These are phyloP conservation scores for Mormyrus proboscirostris DNA, from an alignment of 2,797 vertebrate genomes.

Conservation along the genomic window DNA sequence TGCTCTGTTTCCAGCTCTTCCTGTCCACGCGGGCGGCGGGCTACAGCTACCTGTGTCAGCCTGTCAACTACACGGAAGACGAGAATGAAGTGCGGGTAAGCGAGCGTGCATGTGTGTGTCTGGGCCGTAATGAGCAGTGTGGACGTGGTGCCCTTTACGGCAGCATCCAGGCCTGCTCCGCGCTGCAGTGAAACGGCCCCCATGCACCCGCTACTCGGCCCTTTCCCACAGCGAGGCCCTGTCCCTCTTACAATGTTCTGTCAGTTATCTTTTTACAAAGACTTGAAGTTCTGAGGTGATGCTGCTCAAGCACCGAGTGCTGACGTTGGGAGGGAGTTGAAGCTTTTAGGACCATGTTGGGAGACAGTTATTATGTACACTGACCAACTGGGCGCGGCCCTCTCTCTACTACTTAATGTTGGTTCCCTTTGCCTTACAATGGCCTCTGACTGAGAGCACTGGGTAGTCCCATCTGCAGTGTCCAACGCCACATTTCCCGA, in stretches of 20 bases:
- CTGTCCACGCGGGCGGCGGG: constrained; percentile 83
- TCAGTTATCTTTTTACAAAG: not conserved
- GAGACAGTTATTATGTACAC: not conserved
- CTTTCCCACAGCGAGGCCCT: not conserved
- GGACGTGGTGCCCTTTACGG: not conserved
- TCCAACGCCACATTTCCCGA: not conserved
- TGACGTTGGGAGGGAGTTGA: not conserved
- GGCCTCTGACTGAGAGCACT: not conserved
- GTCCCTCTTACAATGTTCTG: not conserved
- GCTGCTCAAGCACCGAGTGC: not conserved
- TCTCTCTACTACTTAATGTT: not conserved
- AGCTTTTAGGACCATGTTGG: not conserved
- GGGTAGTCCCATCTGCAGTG: not conserved
- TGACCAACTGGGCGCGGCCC: not conserved
- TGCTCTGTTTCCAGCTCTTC: constrained; percentile 72
- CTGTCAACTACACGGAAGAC: constrained; percentile 92
- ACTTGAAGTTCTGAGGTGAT: not conserved
- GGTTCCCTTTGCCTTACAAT: not conserved
- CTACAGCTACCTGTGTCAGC: constrained; percentile 96
- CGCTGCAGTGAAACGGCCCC: not conserved
- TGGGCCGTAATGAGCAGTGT: not conserved
- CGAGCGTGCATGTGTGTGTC: constrained; percentile 32
- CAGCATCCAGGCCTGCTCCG: not conserved
- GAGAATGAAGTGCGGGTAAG: constrained; percentile 98
- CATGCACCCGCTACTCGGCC: not conserved